A percentile compares a stretch with the other conserved stretches of the same genome.
These are phyloP conservation scores for Ahaetulla prasina DNA, from an alignment of 2,113 vertebrate genomes.

Conservation along the genomic window DNA sequence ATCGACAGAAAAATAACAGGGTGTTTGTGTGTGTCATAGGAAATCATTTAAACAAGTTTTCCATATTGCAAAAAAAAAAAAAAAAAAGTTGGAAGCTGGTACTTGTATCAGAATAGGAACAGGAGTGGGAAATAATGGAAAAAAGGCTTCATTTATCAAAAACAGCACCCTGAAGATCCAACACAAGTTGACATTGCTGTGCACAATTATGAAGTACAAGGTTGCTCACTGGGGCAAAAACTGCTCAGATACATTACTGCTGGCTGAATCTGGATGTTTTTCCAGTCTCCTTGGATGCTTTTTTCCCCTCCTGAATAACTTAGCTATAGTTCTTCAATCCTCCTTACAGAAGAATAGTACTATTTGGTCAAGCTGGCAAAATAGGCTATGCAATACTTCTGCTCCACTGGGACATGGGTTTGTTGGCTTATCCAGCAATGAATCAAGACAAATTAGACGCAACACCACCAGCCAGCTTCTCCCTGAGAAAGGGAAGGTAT, in stretches of 20 bases:
- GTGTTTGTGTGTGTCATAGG: not conserved
- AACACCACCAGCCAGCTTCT: conserved; percentile 7
- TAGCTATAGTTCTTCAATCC: conserved; percentile 39
- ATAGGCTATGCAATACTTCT: conserved; percentile 44
- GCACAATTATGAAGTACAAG: conserved; percentile 11
- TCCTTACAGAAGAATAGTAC: conserved; percentile 29
- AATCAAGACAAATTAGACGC: conserved; percentile 51
- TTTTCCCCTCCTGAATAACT: not conserved
- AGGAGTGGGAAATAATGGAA: not conserved
- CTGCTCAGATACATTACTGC: not conserved
- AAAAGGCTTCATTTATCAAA: not conserved
- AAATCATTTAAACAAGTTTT: not conserved
- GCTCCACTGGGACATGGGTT: conserved; percentile 41
- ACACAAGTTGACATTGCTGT: not conserved
- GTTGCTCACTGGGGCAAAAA: conserved; percentile 3
- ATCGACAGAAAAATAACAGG: not conserved
- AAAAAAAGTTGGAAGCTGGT: not conserved
- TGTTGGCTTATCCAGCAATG: conserved; percentile 45
- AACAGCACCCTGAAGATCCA: not conserved
- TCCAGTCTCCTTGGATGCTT: not conserved
- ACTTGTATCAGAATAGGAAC: not conserved
- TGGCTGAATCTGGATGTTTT: conserved; percentile 17
- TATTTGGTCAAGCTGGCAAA: conserved; percentile 15
- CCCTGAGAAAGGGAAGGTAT: conserved; percentile 16
- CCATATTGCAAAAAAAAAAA: not conserved